Evolutionary conservation across 2,797 vertebrate genomes (phyloP).

Genomic region (Acanthurus tractus): DNA sequence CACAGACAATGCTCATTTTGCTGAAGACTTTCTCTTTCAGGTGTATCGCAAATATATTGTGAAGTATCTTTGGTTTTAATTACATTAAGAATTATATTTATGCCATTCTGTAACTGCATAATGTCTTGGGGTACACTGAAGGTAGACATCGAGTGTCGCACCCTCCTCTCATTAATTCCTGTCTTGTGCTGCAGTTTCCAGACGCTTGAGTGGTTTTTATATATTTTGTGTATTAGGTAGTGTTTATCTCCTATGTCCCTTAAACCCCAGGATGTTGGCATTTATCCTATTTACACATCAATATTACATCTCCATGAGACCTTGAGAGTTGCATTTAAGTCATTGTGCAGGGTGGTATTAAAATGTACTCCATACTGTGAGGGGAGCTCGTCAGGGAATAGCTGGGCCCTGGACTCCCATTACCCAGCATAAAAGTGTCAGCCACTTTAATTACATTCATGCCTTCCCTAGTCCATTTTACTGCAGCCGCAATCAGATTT

Average conservation of each 20-base stretch:
- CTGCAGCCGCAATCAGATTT: slow-evolving; percentile 83
- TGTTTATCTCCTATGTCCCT: slow-evolving; percentile 90
- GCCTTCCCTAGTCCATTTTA: slow-evolving; percentile 83
- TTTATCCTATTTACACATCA: slow-evolving; percentile 98
- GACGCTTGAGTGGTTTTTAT: slow-evolving; percentile 62
- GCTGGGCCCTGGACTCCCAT: slow-evolving; percentile 89
- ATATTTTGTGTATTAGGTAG: slow-evolving; percentile 73
- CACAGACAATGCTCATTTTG: slow-evolving; percentile 5
- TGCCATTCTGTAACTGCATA: slow-evolving; percentile 2
- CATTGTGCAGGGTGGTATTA: slow-evolving; percentile 95
- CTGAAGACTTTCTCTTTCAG: slow-evolving; percentile 2
- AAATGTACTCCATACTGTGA: slow-evolving; percentile 90
- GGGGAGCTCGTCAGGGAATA: slow-evolving; percentile 90
- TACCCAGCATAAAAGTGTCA: slow-evolving; percentile 89
- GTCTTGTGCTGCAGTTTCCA: slow-evolving; percentile 40
- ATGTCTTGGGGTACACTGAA: not conserved
- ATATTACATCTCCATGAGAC: slow-evolving; percentile 95
- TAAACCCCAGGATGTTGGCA: slow-evolving; percentile 94
- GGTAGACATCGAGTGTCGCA: slow-evolving; percentile 2
- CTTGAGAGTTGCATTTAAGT: slow-evolving; percentile 95
- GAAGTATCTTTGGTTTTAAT: slow-evolving; percentile 20
- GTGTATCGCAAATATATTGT: slow-evolving; percentile 11
- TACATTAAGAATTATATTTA: slow-evolving; percentile 18
- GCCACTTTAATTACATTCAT: slow-evolving; percentile 87
- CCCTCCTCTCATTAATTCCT: slow-evolving; percentile 16